These are phyloP conservation scores for Squalus acanthias DNA, from an alignment of 2,797 vertebrate species.

Conservation along the genomic window DNA sequence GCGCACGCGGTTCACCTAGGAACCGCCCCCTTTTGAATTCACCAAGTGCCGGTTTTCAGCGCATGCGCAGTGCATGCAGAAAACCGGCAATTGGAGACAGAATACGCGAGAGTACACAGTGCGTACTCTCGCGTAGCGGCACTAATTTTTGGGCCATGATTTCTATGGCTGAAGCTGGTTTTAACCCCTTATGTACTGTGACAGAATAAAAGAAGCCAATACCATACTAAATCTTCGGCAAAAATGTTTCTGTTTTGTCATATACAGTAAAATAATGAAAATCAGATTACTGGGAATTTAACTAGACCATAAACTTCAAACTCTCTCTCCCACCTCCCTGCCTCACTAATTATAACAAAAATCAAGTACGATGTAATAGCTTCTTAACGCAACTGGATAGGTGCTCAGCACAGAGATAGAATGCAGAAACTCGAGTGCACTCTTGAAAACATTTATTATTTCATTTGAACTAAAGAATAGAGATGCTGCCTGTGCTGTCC, in stretches of 20 bases:
- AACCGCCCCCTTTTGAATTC: no score
- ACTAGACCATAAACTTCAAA: neutral
- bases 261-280: neutral
- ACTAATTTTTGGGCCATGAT: no score
- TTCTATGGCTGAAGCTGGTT: neutral
- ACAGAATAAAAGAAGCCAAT: neutral
- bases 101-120: no score
- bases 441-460: neutral
- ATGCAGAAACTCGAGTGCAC: neutral
- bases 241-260: neutral
- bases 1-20: no score
- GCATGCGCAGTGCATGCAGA: no score
- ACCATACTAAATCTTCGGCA: no score
- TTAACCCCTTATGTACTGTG: neutral
- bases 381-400: no score
- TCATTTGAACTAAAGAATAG: neutral
- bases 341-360: neutral
- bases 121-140: no score
- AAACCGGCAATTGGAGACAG: no score
- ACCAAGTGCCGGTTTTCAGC: no score
- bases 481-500: neutral
- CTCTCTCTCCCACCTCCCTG: neutral
- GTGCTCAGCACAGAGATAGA: neutral
- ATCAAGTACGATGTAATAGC: neutral
- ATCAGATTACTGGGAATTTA: neutral